These are phyloP conservation scores for Erannis defoliaria DNA, from an alignment of 2,888 invertebrate genomes.

Conservation along the genomic window DNA sequence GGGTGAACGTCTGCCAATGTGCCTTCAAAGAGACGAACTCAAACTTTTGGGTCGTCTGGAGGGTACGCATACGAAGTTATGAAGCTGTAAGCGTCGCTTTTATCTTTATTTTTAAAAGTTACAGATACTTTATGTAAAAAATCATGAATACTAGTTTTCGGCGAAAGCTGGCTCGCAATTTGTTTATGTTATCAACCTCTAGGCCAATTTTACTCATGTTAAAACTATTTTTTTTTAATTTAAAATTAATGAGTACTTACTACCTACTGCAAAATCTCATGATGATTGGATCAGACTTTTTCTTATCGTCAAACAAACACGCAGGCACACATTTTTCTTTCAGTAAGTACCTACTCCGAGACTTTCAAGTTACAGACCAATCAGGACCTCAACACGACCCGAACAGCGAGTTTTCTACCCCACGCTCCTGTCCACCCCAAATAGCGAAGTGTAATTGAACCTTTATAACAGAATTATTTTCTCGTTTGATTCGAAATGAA, in stretches of 20 bases:
- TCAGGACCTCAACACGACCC: conserved; percentile 29
- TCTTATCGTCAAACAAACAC: too few relatives aligned
- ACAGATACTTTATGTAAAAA: background rate
- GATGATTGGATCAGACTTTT: too few relatives aligned
- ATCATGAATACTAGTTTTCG: too few relatives aligned
- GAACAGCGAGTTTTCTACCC: conserved; percentile 34
- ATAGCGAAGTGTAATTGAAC: conserved; percentile 53
- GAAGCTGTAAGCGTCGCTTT: conserved; percentile 5
- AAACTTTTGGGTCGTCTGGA: conserved; percentile 26
- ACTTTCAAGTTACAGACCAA: conserved; percentile 17
- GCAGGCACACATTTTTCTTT: too few relatives aligned
- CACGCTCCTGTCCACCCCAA: conserved; percentile 36
- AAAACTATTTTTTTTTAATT: too few relatives aligned
- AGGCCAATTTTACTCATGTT: too few relatives aligned
- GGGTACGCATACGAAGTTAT: conserved; percentile 4
- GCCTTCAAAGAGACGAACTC: conserved; percentile 11
- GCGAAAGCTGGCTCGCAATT: too few relatives aligned
- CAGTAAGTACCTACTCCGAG: too few relatives aligned
- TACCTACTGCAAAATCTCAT: too few relatives aligned
- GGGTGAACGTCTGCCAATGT: conserved; percentile 7
- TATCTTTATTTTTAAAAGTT: conserved; percentile 11
- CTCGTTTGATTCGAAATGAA: conserved; percentile 48
- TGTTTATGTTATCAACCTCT: too few relatives aligned
- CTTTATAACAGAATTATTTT: conserved; percentile 54
- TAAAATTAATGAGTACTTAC: too few relatives aligned